Conservation (phyloP, 1,140 invertebrate genomes). For the Cyphomyrmex costatus region DNA sequence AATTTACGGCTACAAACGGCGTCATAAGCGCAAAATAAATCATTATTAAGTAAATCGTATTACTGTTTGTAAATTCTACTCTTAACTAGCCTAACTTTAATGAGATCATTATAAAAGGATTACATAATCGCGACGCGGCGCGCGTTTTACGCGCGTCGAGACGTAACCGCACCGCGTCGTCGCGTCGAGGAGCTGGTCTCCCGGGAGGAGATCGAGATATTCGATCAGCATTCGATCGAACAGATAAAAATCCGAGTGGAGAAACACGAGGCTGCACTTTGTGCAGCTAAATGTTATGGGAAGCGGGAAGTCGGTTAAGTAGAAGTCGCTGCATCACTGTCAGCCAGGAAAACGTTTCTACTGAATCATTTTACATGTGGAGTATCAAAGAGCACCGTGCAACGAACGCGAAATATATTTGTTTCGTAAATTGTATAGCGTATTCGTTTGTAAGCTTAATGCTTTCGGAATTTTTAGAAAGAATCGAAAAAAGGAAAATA, state of each 20-base stretch:
- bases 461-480: background rate
- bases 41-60: conserved; percentile 77
- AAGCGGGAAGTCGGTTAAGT: conserved; percentile 60
- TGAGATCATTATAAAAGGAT: conserved; percentile 72
- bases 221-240: conserved; percentile 40
- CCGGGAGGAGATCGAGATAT: conserved; percentile 32
- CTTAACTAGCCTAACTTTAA: conserved; percentile 70
- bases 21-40: conserved; percentile 69
- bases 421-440: conserved; percentile 20
- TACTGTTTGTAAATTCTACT: conserved; percentile 72
- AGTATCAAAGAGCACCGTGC: conserved; percentile 31
- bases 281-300: conserved; percentile 59
- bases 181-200: background rate
- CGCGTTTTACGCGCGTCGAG: background rate
- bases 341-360: conserved; percentile 49
- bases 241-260: conserved; percentile 49
- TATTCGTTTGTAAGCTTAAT: background rate
- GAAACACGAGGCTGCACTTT: conserved; percentile 56
- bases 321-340: conserved; percentile 57
- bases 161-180: background rate
- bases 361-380: conserved; percentile 58
- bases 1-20: conserved; percentile 67
- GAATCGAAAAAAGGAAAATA: background rate
- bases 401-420: conserved; percentile 40
- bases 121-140: conserved; percentile 63